A percentile compares a stretch with the other conserved stretches of the same genome.
phyloP scores from a whole-genome alignment of 2,797 vertebrate genomes.

The Cirrhinus molitorella region DNA sequence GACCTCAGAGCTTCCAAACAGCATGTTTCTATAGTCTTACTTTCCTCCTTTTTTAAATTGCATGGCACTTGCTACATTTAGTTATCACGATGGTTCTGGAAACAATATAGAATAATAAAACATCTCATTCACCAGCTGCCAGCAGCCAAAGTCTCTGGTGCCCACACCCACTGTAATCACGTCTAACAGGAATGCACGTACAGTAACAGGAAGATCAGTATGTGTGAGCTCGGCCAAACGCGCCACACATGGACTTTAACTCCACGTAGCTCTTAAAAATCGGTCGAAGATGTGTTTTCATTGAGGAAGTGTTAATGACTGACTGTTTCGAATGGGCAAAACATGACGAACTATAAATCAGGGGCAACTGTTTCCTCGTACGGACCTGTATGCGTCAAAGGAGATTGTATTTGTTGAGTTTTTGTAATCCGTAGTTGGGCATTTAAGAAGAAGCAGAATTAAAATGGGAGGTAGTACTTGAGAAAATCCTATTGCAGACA shows the following conservation, averaged over 20 bases:
- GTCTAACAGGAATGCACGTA: conserved; percentile 82
- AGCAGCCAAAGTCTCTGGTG: conserved; percentile 81
- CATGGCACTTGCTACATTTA: conserved; percentile 79
- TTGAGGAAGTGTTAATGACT: conserved; percentile 31
- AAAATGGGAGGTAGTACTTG: conserved; percentile 76
- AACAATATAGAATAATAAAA: conserved; percentile 77
- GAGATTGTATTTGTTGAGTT: conserved; percentile 25
- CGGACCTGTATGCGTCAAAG: conserved; percentile 30
- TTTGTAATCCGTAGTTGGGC: conserved; percentile 41
- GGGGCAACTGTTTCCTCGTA: conserved; percentile 25
- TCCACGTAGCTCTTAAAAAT: conserved; percentile 40
- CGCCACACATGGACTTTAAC: conserved; percentile 47
- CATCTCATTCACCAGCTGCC: conserved; percentile 79
- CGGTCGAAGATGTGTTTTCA: conserved; percentile 11
- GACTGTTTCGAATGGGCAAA: conserved; percentile 22
- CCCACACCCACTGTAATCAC: conserved; percentile 84
- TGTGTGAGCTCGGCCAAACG: conserved; percentile 70
- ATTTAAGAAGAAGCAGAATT: conserved; percentile 65
- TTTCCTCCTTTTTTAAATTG: conserved; percentile 50
- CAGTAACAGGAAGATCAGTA: conserved; percentile 83
- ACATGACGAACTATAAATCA: conserved; percentile 6
- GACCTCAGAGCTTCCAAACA: conserved; percentile 75
- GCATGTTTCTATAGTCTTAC: conserved; percentile 52
- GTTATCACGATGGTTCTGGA: conserved; percentile 70
- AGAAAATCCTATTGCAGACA: conserved; percentile 71